Evolutionary conservation across 2,113 vertebrate genomes (phyloP).

Genomic region (Larimichthys crocea): DNA sequence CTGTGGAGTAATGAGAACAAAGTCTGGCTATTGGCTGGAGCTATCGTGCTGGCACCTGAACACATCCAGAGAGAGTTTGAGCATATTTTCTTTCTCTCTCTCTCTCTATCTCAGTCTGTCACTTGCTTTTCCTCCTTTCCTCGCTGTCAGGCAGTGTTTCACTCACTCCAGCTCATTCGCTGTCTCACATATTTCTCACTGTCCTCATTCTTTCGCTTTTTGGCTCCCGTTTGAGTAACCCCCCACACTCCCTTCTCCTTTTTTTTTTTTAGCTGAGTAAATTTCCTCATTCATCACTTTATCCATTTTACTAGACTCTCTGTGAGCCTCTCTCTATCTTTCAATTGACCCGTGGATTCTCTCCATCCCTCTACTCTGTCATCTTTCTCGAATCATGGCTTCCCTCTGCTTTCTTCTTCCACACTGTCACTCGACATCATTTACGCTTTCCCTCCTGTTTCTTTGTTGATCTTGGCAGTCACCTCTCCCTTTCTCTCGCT

Average conservation of each 20-base stretch:
- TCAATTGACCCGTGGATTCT: conserved; percentile 37
- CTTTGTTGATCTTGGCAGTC: conserved; percentile 61
- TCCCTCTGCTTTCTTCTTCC: conserved; percentile 41
- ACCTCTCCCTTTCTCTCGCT: conserved; percentile 32
- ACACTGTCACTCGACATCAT: conserved; percentile 65
- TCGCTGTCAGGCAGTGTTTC: conserved; percentile 26
- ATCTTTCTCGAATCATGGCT: conserved; percentile 31
- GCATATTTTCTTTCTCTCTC: conserved; percentile 20
- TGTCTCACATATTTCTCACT: conserved; percentile 47
- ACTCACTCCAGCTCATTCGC: conserved; percentile 35
- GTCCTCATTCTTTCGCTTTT: conserved; percentile 55
- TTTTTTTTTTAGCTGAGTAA: conserved; percentile 44
- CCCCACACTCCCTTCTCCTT: not conserved
- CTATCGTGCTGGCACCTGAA: conserved; percentile 37
- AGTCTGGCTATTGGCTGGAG: conserved; percentile 42
- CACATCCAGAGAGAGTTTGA: conserved; percentile 36
- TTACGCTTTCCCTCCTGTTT: conserved; percentile 49
- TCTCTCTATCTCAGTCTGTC: not conserved
- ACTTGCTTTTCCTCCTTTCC: not conserved
- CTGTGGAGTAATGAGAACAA: conserved; percentile 55
- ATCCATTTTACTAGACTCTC: conserved; percentile 18
- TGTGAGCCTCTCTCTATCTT: conserved; percentile 21
- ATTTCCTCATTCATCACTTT: conserved; percentile 60
- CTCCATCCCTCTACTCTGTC: conserved; percentile 27
- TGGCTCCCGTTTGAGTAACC: conserved; percentile 46